These are phyloP conservation scores for Aelia acuminata DNA, from an alignment of 2,888 invertebrate genomes.

Conservation along the genomic window DNA sequence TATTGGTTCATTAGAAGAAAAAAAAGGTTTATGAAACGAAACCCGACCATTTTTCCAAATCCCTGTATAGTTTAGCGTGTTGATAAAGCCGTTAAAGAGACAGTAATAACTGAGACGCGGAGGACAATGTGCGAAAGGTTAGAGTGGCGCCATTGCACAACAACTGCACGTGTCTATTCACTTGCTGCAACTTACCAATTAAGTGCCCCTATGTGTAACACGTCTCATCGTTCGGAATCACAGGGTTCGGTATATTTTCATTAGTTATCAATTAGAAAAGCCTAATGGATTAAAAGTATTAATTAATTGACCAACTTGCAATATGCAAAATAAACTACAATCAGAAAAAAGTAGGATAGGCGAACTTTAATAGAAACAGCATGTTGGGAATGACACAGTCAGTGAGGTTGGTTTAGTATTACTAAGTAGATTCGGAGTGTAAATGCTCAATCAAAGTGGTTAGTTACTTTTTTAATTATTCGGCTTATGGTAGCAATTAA, in stretches of 20 bases:
- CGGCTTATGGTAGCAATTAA: no score
- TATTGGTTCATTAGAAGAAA: neutral
- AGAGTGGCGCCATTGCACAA: slow-evolving; percentile 19
- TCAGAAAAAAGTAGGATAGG: no score
- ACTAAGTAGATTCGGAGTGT: no score
- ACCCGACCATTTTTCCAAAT: neutral
- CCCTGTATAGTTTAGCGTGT: neutral
- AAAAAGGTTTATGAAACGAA: neutral
- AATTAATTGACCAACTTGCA: no score
- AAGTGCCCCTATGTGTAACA: neutral
- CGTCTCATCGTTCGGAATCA: neutral
- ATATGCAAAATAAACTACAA: no score
- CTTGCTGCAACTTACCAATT: neutral
- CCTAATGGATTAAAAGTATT: no score
- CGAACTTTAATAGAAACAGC: no score
- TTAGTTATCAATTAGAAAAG: no score
- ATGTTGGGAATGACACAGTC: no score
- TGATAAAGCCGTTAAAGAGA: slow-evolving; percentile 41
- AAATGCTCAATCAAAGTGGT: no score
- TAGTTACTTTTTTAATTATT: no score
- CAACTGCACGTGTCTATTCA: neutral
- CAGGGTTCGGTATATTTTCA: neutral
- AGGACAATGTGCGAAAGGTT: slow-evolving; percentile 17
- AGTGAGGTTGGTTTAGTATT: no score
- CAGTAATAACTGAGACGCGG: neutral